phyloP scores from a whole-genome alignment of 30 jellyfish, hydroid and myxozoan species.

The Chironex yamaguchii region DNA sequence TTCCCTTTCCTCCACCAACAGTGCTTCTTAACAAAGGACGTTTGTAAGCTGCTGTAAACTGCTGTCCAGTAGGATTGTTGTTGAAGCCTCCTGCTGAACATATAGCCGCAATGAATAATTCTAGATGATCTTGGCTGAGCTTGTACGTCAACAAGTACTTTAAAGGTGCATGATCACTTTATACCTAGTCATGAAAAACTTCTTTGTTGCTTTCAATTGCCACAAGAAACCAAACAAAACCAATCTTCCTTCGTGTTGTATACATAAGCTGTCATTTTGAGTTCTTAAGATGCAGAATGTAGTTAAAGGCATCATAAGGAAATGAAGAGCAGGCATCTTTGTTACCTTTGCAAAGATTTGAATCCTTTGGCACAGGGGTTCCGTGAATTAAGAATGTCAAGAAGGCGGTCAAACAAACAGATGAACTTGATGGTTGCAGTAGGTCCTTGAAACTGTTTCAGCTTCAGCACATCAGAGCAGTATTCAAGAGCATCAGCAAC shows the following conservation, averaged over 20 bases:
- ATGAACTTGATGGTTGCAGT: constrained; percentile 68
- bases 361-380: constrained; percentile 80
- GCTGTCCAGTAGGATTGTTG: constrained; percentile 75
- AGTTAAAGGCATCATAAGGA: constrained; percentile 31
- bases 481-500: constrained; percentile 68
- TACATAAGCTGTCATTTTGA: background rate
- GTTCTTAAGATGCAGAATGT: background rate
- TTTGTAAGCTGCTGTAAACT: constrained; percentile 24
- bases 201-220: constrained; percentile 53
- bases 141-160: constrained; percentile 61
- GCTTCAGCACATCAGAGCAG: constrained; percentile 49
- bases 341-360: constrained; percentile 58
- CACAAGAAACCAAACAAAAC: constrained; percentile 77
- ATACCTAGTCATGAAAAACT: constrained; percentile 54
- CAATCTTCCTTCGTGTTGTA: constrained; percentile 40
- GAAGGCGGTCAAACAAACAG: constrained; percentile 35
- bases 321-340: constrained; percentile 48
- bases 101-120: constrained; percentile 64
- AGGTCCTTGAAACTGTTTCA: constrained; percentile 70
- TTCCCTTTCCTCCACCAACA: constrained; percentile 54
- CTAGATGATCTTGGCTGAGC: constrained; percentile 73
- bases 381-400: constrained; percentile 71
- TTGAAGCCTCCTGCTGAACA: constrained; percentile 63
- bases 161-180: constrained; percentile 21
- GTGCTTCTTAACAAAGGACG: constrained; percentile 52